Evolutionary conservation across 2,888 invertebrate genomes (phyloP), one percentile per base, ranked within the genome.

Genomic region (Cantharis flavilabris): DNA sequence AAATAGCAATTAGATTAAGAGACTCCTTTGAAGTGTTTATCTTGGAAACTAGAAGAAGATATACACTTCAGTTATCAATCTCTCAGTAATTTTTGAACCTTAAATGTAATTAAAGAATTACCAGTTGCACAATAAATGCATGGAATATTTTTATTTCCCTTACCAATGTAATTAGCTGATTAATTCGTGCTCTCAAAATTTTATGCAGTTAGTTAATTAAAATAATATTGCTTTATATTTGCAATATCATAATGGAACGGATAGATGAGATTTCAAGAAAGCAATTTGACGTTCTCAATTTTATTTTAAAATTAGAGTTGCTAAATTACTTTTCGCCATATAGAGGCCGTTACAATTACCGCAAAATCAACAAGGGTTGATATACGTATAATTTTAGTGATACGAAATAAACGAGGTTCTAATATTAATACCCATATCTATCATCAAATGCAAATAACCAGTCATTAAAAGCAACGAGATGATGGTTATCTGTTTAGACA

Each of bases 401-500:
- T 69, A 72, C 72, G 71, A 72, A 71, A 75, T 67, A 76, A 76
- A 79, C 76, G 69, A 62, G 76, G 70, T 79, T 67, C 49, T 64
- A 65, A 79, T 77, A 72, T 72, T 49, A 49, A 79, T 76, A 79
- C 75, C 67, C 49, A 65, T 72, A 77, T 79, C 79, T 76, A 78
- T 76, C 76, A 76, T 78, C 69, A 76, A 76, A 80, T 78, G 76
- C 76, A 78, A 78, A 80, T 80, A 70, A 76, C 69, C 30, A 76
- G 78, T 73, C 80, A 73, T 78, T 80, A 80, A 78, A 78, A 78
- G 73, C 78, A 77, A 77, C 75, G 77, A 77, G 77, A 72, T 77
- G 77, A 77, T 75, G 75, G 64, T 77, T 77, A 77, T 77, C 75
- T 69, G 75, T 63, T 71, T 64, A 77, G 77, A 75, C 72, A 72